phyloP scores from a whole-genome alignment of 2,113 vertebrate species.

The Setophaga coronata region DNA sequence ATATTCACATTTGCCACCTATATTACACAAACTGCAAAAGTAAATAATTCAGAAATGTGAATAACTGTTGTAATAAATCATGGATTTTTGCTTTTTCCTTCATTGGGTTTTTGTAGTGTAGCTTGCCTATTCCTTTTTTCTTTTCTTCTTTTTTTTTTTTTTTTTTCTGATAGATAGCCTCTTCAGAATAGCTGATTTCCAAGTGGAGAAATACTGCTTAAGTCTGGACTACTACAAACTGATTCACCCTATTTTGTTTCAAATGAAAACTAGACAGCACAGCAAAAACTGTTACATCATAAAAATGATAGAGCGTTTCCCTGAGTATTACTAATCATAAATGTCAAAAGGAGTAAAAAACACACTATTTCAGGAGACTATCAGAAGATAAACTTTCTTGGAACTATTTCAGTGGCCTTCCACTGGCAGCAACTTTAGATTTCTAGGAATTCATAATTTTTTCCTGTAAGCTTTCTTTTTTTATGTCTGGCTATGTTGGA shows the following conservation, averaged over 20 bases:
- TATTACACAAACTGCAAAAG: background rate
- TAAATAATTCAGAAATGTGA: background rate
- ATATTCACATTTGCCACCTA: background rate
- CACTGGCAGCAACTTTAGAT: background rate
- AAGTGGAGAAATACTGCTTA: background rate
- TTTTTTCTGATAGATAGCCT: background rate
- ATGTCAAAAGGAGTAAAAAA: background rate
- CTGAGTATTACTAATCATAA: background rate
- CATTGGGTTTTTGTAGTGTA: rapidly evolving
- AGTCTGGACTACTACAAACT: background rate
- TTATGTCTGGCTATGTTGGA: background rate
- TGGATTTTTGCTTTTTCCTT: background rate
- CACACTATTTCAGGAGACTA: background rate
- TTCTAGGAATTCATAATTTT: background rate
- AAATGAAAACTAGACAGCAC: background rate
- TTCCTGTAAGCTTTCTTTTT: background rate
- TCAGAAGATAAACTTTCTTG: background rate
- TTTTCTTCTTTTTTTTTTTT: background rate
- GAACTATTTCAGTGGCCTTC: background rate
- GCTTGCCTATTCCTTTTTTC: background rate
- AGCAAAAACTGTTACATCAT: background rate
- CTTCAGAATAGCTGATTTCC: background rate
- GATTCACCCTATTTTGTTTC: background rate
- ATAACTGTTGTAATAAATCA: background rate
- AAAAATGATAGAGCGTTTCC: background rate